Conservation (phyloP, 2,888 invertebrate genomes). For the Creontiades dilutus region DNA sequence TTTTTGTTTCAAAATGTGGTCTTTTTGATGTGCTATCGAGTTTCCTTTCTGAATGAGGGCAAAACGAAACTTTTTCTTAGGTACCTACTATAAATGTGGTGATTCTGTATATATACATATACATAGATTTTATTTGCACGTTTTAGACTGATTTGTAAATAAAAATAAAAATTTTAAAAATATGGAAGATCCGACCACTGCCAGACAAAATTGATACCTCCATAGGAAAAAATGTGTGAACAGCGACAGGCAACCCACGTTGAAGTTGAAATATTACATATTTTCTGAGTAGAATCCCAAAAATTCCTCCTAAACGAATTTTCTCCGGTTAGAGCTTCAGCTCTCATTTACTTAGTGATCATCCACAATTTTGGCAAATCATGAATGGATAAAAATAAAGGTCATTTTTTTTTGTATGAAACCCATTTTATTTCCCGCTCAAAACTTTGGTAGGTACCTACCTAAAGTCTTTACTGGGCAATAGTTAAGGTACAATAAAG, state of each 20-base stretch:
- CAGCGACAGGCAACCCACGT: not conserved
- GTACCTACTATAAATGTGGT: constrained; percentile 26
- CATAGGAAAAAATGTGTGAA: not conserved
- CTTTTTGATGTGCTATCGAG: constrained; percentile 3
- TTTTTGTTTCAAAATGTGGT: no score
- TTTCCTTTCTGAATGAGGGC: constrained; percentile 25
- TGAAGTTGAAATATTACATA: not conserved
- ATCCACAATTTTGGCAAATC: constrained; percentile 30
- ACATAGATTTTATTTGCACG: constrained; percentile 49
- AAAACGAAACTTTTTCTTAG: not conserved
- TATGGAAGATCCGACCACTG: constrained; percentile 37
- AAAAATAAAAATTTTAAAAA: not conserved
- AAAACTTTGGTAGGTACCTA: no score
- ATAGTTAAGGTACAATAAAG: no score
- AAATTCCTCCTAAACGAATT: not conserved
- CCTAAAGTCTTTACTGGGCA: no score
- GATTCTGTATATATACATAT: constrained; percentile 43
- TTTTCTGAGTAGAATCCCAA: not conserved
- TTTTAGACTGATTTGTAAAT: constrained; percentile 66
- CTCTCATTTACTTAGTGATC: constrained; percentile 13
- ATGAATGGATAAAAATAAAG: constrained; percentile 21
- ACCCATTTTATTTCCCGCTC: constrained; percentile 29
- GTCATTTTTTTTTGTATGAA: constrained; percentile 40
- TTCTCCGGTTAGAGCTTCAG: not conserved
- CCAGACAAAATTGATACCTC: constrained; percentile 9